A percentile compares a stretch with the other conserved stretches of the same genome.
Evolutionary conservation across 2,797 vertebrate genomes (phyloP).

Genomic region (Scolopax bukidnonensis): DNA sequence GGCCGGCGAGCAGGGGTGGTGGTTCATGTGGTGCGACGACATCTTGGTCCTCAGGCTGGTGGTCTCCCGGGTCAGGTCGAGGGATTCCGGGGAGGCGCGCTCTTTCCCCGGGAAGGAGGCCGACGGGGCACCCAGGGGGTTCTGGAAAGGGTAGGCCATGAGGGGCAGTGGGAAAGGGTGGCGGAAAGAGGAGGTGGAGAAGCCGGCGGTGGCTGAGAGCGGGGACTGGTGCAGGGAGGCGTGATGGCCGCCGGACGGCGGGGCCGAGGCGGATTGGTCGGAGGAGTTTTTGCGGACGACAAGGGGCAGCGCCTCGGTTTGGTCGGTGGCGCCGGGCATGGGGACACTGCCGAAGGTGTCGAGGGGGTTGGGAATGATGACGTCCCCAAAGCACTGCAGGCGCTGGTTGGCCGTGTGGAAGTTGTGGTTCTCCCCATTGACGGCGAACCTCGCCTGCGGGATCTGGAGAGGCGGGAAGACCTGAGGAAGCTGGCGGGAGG

Average conservation of each 20-base stretch:
- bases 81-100: conserved; percentile 92
- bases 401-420: conserved; percentile 96
- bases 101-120: conserved; percentile 92
- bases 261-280: conserved; percentile 89
- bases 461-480: conserved; percentile 94
- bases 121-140: conserved; percentile 87
- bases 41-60: conserved; percentile 98
- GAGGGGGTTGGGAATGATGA: conserved; percentile 96
- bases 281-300: conserved; percentile 94
- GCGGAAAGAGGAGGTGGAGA: conserved; percentile 93
- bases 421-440: conserved; percentile 94
- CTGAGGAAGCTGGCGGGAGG: conserved; percentile 93
- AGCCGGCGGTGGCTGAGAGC: conserved; percentile 91
- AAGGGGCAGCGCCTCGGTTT: conserved; percentile 95
- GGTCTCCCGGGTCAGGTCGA: conserved; percentile 95
- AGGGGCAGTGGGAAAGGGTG: conserved; percentile 95
- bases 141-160: conserved; percentile 98
- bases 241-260: conserved; percentile 89
- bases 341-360: conserved; percentile 91
- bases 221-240: conserved; percentile 93
- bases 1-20: conserved; percentile 92
- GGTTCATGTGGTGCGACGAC: conserved; percentile 93
- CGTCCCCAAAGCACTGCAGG: conserved; percentile 95
- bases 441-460: conserved; percentile 90
- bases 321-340: conserved; percentile 89